Conservation (phyloP, 1,140 invertebrate genomes). For the Trichoplusia ni region DNA sequence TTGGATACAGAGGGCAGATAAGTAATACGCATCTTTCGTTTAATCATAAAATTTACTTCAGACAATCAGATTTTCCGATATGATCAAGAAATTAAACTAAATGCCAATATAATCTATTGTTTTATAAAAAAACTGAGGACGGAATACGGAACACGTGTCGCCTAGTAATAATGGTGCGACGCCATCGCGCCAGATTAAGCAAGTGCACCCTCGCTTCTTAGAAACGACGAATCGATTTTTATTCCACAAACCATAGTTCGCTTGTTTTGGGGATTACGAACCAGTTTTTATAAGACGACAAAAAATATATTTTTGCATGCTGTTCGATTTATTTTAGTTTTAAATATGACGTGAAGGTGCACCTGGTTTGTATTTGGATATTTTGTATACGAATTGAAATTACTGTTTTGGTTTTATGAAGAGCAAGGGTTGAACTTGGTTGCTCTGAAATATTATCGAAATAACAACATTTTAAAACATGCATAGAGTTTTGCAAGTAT, state of each 20-base stretch:
- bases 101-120: too few species aligned
- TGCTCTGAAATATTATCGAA: too few species aligned
- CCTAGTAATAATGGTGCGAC: slow-evolving; percentile 58
- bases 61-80: too few species aligned
- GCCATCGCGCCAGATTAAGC: slow-evolving; percentile 65
- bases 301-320: slow-evolving; percentile 27
- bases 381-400: too few species aligned
- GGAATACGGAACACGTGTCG: slow-evolving; percentile 62
- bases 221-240: slow-evolving; percentile 66
- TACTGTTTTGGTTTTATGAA: too few species aligned
- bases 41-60: too few species aligned
- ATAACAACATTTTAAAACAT: too few species aligned
- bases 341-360: neutral
- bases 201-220: slow-evolving; percentile 67
- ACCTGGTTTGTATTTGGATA: neutral
- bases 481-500: too few species aligned
- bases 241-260: slow-evolving; percentile 52
- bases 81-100: slow-evolving; percentile 9
- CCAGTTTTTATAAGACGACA: slow-evolving; percentile 32
- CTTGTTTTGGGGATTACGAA: slow-evolving; percentile 64
- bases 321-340: slow-evolving; percentile 10
- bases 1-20: too few species aligned
- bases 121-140: slow-evolving; percentile 31
- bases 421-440: too few species aligned
- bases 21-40: too few species aligned